phyloP scores from a whole-genome alignment of 2,888 invertebrate species.

The Ectropis crepuscularia region DNA sequence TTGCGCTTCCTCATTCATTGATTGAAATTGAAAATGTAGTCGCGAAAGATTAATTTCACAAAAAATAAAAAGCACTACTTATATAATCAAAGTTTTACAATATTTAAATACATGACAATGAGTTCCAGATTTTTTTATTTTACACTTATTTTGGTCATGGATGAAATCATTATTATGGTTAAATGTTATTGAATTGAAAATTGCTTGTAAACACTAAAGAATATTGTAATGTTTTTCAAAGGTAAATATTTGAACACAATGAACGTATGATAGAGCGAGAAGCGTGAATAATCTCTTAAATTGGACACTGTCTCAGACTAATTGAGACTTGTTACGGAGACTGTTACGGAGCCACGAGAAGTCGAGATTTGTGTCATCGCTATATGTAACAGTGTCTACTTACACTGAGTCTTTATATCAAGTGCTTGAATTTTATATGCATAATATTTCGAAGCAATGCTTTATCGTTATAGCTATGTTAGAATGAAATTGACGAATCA shows the following conservation, averaged over 20 bases:
- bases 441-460: conserved; percentile 55
- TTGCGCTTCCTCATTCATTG: background rate
- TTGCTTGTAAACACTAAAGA: background rate
- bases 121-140: no score
- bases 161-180: background rate
- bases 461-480: conserved; percentile 55
- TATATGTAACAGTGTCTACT: conserved; percentile 56
- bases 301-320: conserved; percentile 65
- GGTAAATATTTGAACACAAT: background rate
- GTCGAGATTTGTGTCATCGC: conserved; percentile 63
- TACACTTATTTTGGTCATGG: background rate
- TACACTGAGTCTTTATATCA: conserved; percentile 36
- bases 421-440: conserved; percentile 43
- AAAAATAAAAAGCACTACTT: no score
- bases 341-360: conserved; percentile 52
- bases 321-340: conserved; percentile 65
- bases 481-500: conserved; percentile 65
- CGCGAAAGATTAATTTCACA: no score
- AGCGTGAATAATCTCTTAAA: conserved; percentile 46
- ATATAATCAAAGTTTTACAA: no score
- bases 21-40: background rate
- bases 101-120: no score
- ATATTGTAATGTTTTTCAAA: background rate
- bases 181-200: background rate
- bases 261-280: background rate